phyloP scores from a whole-genome alignment of 2,113 vertebrate genomes.

The Smithornis capensis region DNA sequence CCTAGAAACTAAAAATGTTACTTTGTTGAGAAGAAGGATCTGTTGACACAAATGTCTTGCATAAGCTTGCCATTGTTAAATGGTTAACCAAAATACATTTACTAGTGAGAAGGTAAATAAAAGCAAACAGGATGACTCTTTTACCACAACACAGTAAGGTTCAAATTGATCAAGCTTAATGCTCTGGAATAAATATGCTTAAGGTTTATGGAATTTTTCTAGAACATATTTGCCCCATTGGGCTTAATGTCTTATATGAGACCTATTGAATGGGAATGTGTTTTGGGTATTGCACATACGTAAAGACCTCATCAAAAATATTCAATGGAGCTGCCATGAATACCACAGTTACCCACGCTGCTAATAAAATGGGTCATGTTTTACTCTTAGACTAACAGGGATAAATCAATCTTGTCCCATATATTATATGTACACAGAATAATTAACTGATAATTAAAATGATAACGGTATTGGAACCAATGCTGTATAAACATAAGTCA shows the following conservation, averaged over 20 bases:
- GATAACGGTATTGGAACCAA: conserved; percentile 15
- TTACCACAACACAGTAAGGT: conserved; percentile 75
- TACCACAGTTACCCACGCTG: conserved; percentile 27
- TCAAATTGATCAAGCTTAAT: conserved; percentile 72
- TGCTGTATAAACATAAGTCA: neutral
- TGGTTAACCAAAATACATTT: conserved; percentile 82
- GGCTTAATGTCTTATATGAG: conserved; percentile 34
- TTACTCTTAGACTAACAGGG: conserved; percentile 36
- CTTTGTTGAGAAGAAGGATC: conserved; percentile 76
- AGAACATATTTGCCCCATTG: conserved; percentile 58
- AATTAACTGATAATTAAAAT: conserved; percentile 62
- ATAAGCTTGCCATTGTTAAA: conserved; percentile 77
- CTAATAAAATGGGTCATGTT: conserved; percentile 61
- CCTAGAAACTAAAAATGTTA: conserved; percentile 82
- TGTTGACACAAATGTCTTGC: conserved; percentile 80
- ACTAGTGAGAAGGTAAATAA: conserved; percentile 78
- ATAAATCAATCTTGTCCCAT: conserved; percentile 42
- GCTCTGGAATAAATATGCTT: conserved; percentile 75
- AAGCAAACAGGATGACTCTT: conserved; percentile 80
- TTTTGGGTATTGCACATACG: conserved; percentile 66
- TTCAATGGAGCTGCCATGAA: conserved; percentile 64
- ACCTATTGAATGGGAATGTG: conserved; percentile 71
- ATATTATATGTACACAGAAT: conserved; percentile 30
- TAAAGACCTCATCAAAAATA: conserved; percentile 70
- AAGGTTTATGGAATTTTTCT: conserved; percentile 75